These are phyloP conservation scores for Apamea crenata DNA, from an alignment of 2,888 invertebrate species.

Conservation along the genomic window DNA sequence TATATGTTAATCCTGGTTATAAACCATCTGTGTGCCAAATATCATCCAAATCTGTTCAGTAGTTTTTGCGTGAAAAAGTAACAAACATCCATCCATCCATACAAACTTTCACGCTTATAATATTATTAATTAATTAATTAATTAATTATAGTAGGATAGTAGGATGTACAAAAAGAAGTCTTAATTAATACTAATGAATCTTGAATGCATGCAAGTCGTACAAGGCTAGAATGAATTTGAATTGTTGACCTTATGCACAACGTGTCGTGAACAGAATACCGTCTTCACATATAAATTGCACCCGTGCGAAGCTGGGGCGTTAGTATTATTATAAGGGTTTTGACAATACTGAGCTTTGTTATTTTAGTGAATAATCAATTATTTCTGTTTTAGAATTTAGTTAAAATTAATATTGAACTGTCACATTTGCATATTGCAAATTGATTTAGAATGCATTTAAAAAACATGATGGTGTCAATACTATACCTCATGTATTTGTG, in stretches of 20 bases:
- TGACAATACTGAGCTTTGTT: not conserved
- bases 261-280: not conserved
- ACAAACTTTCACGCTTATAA: too few relatives aligned
- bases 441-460: conserved; percentile 13
- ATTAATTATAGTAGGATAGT: too few relatives aligned
- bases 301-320: not conserved
- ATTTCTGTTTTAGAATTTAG: not conserved
- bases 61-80: too few relatives aligned
- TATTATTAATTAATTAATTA: too few relatives aligned
- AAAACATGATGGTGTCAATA: not conserved
- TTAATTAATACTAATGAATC: not conserved
- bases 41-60: too few relatives aligned
- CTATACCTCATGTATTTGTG: not conserved
- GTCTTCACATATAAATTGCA: not conserved
- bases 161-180: not conserved
- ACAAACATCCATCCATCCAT: too few relatives aligned
- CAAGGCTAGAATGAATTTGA: not conserved
- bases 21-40: too few relatives aligned
- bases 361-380: not conserved
- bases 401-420: not conserved
- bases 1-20: too few relatives aligned
- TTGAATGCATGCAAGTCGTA: not conserved
- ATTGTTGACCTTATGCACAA: not conserved
- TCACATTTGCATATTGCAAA: not conserved
- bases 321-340: too few relatives aligned